Percentiles rank a stretch among this genome's conserved stretches.
Evolutionary conservation across 2,113 vertebrate species (phyloP).

Genomic region (Pseudonaja textilis): DNA sequence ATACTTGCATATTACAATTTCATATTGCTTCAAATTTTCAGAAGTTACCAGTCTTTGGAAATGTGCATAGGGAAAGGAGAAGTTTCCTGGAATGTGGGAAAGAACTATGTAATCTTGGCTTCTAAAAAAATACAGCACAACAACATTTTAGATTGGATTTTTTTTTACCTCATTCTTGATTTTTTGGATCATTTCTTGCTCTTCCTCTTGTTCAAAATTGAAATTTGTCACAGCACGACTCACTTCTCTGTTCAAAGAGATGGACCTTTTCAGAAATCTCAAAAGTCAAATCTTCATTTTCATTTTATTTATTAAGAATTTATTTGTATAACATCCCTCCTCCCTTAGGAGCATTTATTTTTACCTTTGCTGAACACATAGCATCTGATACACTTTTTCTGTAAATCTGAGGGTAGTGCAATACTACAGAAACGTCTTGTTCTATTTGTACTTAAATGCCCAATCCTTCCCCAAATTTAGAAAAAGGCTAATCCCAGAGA

Average conservation of each 20-base stretch:
- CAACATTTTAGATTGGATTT: not conserved
- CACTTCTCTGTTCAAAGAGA: conserved; percentile 59
- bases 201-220: conserved; percentile 54
- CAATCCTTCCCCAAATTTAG: not conserved
- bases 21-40: not conserved
- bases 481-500: not conserved
- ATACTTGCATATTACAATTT: not conserved
- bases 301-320: not conserved
- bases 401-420: not conserved
- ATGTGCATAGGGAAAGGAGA: not conserved
- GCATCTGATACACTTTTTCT: not conserved
- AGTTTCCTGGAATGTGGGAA: not conserved
- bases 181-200: conserved; percentile 61
- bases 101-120: not conserved
- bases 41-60: not conserved
- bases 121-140: not conserved
- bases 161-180: conserved; percentile 63
- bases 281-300: not conserved
- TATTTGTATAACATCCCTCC: not conserved
- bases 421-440: not conserved
- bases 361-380: not conserved
- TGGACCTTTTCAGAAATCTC: not conserved
- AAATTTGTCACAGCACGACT: conserved; percentile 56
- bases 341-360: not conserved
- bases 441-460: not conserved